These are phyloP conservation scores for Lepidurus packardi DNA, from an alignment of 1,140 invertebrate species.

Conservation along the genomic window DNA sequence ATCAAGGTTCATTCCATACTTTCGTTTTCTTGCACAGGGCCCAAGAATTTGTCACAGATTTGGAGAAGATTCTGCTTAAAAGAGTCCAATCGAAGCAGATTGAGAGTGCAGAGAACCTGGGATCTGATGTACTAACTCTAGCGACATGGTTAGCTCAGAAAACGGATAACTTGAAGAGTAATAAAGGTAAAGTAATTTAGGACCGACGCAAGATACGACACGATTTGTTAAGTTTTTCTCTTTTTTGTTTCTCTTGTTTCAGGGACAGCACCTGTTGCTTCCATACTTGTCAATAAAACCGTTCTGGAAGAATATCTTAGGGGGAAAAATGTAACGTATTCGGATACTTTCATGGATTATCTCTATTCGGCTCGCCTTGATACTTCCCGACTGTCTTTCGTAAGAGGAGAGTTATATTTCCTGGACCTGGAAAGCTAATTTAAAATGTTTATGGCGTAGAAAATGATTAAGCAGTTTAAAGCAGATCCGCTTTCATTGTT, in stretches of 20 bases:
- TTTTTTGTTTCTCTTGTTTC: not conserved
- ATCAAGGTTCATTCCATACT: slow-evolving; percentile 25
- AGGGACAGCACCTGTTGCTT: not conserved
- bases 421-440: not conserved
- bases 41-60: slow-evolving; percentile 33
- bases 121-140: not conserved
- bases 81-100: slow-evolving; percentile 30
- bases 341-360: not conserved
- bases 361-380: not conserved
- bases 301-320: not conserved
- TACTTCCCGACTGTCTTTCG: not conserved
- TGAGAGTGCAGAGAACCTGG: not conserved
- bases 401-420: not conserved
- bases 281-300: not conserved
- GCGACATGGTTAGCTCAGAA: not conserved
- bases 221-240: not conserved
- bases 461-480: slow-evolving; percentile 4
- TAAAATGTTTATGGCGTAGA: not conserved
- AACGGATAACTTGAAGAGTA: not conserved
- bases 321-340: not conserved
- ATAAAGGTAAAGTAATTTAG: not conserved
- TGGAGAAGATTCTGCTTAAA: slow-evolving; percentile 35
- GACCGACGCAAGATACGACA: not conserved
- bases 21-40: slow-evolving; percentile 31
- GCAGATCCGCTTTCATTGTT: not conserved